Evolutionary conservation across 2,888 invertebrate genomes (phyloP).

Genomic region (Emmelina monodactyla): DNA sequence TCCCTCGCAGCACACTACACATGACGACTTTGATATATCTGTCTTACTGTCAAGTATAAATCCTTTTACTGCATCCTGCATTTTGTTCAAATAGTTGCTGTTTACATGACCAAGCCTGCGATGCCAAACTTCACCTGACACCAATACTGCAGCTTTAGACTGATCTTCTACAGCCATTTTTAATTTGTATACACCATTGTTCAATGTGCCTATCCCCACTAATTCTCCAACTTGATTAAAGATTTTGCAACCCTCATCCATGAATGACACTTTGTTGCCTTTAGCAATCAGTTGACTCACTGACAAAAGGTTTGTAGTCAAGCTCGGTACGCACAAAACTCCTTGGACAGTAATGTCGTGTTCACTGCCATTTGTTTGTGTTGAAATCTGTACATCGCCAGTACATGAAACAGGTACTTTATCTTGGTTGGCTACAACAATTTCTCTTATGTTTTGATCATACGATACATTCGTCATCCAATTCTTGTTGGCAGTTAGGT

Average conservation of each 20-base stretch:
- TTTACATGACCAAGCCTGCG: slow-evolving; percentile 19
- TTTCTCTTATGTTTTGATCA: slow-evolving; percentile 10
- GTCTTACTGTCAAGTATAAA: slow-evolving; percentile 14
- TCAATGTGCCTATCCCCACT: slow-evolving; percentile 15
- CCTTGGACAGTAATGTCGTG: slow-evolving; percentile 12
- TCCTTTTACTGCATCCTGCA: slow-evolving; percentile 18
- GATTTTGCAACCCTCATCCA: slow-evolving; percentile 16
- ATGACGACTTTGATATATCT: slow-evolving; percentile 14
- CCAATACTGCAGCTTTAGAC: slow-evolving; percentile 4
- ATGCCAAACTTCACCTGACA: slow-evolving; percentile 16
- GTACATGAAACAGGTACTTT: slow-evolving; percentile 12
- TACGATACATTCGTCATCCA: slow-evolving; percentile 10
- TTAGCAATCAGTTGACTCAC: slow-evolving; percentile 15
- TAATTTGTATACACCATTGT: slow-evolving; percentile 18
- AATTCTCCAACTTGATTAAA: slow-evolving; percentile 12
- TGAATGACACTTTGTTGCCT: slow-evolving; percentile 18
- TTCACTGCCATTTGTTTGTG: slow-evolving; percentile 7
- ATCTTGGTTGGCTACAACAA: slow-evolving; percentile 13
- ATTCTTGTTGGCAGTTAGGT: slow-evolving; percentile 11
- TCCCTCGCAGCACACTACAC: slow-evolving; percentile 16
- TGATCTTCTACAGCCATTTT: slow-evolving; percentile 10
- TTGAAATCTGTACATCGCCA: slow-evolving; percentile 13
- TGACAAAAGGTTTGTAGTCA: slow-evolving; percentile 14
- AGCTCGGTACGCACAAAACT: slow-evolving; percentile 13
- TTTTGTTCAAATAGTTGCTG: slow-evolving; percentile 16